Percentiles rank a stretch among this genome's conserved stretches.
Conservation (phyloP, 2,797 vertebrate genomes). For the Poeciliopsis paucimaculata region DNA sequence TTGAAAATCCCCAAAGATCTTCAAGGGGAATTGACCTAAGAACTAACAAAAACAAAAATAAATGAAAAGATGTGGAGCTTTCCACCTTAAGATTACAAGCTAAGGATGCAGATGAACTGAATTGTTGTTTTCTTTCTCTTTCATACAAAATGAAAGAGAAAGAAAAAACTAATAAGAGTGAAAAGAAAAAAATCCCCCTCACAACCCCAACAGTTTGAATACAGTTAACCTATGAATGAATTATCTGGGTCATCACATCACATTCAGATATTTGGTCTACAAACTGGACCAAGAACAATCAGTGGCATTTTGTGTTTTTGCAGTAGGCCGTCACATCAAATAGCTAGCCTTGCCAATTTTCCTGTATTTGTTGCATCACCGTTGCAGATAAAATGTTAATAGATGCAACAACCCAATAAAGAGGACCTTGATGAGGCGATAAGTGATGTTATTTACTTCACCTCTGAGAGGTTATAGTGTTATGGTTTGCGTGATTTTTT, state of each 20-base stretch:
- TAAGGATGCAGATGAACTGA: not conserved
- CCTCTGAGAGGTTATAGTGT: not conserved
- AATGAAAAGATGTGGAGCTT: not conserved
- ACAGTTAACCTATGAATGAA: not conserved
- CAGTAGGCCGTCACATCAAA: not conserved
- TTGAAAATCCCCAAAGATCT: constrained; percentile 25
- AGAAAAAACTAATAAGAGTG: not conserved
- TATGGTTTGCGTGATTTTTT: not conserved
- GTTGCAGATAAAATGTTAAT: not conserved
- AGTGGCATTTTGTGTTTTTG: no score
- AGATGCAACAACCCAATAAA: not conserved
- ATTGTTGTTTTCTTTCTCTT: not conserved
- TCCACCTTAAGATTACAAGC: not conserved
- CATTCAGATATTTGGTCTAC: no score
- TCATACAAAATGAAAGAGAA: not conserved
- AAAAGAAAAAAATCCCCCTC: not conserved
- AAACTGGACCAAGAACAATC: no score
- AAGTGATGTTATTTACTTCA: not conserved
- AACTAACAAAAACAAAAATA: not conserved
- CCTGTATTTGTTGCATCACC: not conserved
- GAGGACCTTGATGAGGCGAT: not conserved
- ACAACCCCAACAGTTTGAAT: not conserved
- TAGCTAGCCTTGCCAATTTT: not conserved
- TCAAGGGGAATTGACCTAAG: not conserved
- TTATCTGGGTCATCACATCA: not conserved